Base-by-base conservation (phyloP, 2,113 vertebrate genomes). In the Geococcyx californianus region DNA sequence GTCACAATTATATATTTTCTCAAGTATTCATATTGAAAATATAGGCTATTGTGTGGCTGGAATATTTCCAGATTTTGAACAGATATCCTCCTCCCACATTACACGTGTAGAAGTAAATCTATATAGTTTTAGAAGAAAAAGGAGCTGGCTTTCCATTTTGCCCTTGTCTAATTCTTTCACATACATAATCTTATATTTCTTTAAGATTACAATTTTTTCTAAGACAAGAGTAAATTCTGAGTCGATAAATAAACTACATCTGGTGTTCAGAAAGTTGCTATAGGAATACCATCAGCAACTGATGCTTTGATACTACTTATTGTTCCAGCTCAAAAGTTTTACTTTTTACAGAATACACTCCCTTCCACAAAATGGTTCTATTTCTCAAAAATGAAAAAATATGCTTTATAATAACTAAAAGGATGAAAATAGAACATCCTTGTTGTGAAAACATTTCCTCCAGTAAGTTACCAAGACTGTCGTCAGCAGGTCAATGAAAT, bases 321-420 rank as follows among this genome's bases (percentile, higher is more conserved):
- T 62, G 64, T 31, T 83, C 36, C 33, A 58, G 26, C 17, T 59
- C 29, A 20, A 79, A n/a, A 24, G 9, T 55, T 87, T 62, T 40
- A 33, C 25, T 21, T 70, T 68, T 56, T 68, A 49, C 54, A 73
- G 54, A 66, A 62, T 11, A n/a, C 0, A 0, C 4, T 75, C 17
- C 17, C 52, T 85, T 84, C 67, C 42, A 84, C 23, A 79, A 62
- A 89, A 75, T 31, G 4, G 34, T 75, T 78, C 34, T 10, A 19
- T 34, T 55, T 70, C 18, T 63, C 2, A 12, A 17, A 87, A 87
- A 40, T 31, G 26, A 60, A 26, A 77, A 87, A 89, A 54, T 16
- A 0, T 60, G 34, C 10, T 77, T 40, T 60, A 20, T 11, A 89
- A 63, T 6, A 82, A 3, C 0, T 21, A 31, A 33, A 66, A 80